A percentile compares a stretch with the other conserved stretches of the same genome.
Conservation (phyloP, 2,888 invertebrate genomes). For the Sthenelais limicola region DNA sequence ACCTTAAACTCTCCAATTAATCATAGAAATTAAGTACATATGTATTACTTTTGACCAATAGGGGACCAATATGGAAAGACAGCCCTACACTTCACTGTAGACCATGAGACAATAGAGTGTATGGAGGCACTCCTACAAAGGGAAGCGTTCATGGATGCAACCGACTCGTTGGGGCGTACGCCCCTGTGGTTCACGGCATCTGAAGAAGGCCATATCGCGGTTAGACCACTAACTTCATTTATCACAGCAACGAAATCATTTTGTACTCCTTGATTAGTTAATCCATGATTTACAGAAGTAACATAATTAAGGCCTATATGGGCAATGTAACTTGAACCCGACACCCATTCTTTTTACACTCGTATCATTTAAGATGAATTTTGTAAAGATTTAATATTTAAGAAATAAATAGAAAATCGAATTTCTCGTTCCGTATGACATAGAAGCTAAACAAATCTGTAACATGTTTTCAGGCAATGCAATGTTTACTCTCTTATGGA, state of each 20-base stretch:
- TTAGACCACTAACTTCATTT: constrained; percentile 30
- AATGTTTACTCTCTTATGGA: constrained; percentile 54
- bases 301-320: no score
- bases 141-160: constrained; percentile 56
- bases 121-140: constrained; percentile 54
- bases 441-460: no score
- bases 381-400: no score
- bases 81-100: constrained; percentile 58
- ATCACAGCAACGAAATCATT: background rate
- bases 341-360: no score
- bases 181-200: constrained; percentile 58
- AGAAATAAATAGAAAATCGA: no score
- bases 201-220: constrained; percentile 44
- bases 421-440: no score
- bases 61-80: constrained; percentile 59
- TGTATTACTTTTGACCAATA: constrained; percentile 20
- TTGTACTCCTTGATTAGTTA: no score
- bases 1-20: no score
- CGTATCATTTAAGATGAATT: no score
- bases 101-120: constrained; percentile 52
- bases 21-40: no score
- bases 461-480: constrained; percentile 40
- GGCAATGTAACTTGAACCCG: no score
- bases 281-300: no score
- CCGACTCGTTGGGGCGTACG: constrained; percentile 58